These are phyloP conservation scores for Drosophila persimilis DNA, from an alignment of 1,140 invertebrate species.

Conservation along the genomic window DNA sequence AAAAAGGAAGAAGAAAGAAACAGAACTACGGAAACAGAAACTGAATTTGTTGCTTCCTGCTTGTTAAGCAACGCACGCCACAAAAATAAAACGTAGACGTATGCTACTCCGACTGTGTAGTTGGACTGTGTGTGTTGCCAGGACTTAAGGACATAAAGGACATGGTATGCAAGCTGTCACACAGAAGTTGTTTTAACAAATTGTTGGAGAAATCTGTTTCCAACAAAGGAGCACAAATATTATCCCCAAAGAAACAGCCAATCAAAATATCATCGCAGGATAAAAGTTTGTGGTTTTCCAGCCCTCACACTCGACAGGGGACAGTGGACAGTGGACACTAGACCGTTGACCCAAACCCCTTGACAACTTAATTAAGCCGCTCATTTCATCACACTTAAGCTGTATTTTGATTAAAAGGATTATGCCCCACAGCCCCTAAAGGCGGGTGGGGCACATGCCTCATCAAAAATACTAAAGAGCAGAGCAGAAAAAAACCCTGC, in stretches of 20 bases:
- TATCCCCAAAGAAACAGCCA: constrained; percentile 31
- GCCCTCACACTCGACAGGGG: background rate
- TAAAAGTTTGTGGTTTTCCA: constrained; percentile 7
- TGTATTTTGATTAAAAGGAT: constrained; percentile 45
- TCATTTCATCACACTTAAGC: constrained; percentile 69
- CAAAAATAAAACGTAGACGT: constrained; percentile 58
- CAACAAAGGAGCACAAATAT: constrained; percentile 19
- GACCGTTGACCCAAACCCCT: constrained; percentile 32
- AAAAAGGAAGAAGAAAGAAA: constrained; percentile 12
- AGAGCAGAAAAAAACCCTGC: constrained; percentile 29
- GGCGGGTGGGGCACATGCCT: background rate
- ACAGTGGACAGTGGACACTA: constrained; percentile 12
- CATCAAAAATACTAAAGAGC: constrained; percentile 38
- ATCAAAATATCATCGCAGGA: constrained; percentile 49
- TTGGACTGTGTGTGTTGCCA: constrained; percentile 28
- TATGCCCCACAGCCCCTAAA: constrained; percentile 37
- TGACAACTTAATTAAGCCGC: constrained; percentile 67
- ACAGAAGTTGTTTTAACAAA: constrained; percentile 78
- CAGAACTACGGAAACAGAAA: constrained; percentile 67
- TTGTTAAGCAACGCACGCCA: constrained; percentile 79
- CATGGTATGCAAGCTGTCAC: constrained; percentile 79
- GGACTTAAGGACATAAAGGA: constrained; percentile 42
- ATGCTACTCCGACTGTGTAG: constrained; percentile 1
- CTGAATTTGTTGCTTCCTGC: constrained; percentile 81
- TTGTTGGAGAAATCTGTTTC: constrained; percentile 60